Conservation (phyloP, 2,113 vertebrate genomes). For the Syngnathus scovelli region DNA sequence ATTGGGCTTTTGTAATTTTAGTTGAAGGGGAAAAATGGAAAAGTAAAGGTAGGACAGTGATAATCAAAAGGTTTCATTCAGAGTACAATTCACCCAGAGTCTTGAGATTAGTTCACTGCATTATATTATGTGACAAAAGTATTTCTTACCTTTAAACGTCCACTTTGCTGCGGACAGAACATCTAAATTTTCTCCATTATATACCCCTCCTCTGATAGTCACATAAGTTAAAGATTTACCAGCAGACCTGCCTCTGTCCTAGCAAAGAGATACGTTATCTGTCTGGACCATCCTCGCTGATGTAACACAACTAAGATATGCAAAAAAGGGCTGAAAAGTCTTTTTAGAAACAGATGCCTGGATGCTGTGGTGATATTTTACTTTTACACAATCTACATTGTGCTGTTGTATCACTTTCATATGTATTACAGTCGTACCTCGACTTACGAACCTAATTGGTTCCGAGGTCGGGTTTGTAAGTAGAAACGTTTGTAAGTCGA, state of each 20-base stretch:
- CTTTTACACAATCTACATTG: too few species aligned
- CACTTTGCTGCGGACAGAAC: conserved; percentile 43
- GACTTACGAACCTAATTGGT: too few species aligned
- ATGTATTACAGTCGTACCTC: too few species aligned
- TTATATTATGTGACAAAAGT: not conserved
- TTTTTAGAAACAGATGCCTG: conserved; percentile 1
- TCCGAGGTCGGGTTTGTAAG: too few species aligned
- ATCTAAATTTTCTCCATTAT: conserved; percentile 29
- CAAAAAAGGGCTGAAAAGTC: conserved; percentile 4
- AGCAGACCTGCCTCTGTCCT: conserved; percentile 7
- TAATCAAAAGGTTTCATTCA: not conserved
- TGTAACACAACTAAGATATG: conserved; percentile 33
- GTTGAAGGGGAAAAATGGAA: too few species aligned
- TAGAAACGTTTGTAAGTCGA: too few species aligned
- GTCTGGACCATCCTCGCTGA: conserved; percentile 24
- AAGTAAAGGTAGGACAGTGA: not conserved
- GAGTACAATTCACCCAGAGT: not conserved
- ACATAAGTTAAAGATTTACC: conserved; percentile 53
- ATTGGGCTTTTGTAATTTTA: too few species aligned
- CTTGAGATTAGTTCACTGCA: not conserved
- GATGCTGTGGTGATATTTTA: not conserved
- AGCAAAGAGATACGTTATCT: conserved; percentile 13
- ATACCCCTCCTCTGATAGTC: conserved; percentile 38
- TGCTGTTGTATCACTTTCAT: too few species aligned
- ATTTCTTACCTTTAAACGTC: conserved; percentile 53